Conservation (phyloP, 2,888 invertebrate species). For the Macrosiphum euphorbiae region DNA sequence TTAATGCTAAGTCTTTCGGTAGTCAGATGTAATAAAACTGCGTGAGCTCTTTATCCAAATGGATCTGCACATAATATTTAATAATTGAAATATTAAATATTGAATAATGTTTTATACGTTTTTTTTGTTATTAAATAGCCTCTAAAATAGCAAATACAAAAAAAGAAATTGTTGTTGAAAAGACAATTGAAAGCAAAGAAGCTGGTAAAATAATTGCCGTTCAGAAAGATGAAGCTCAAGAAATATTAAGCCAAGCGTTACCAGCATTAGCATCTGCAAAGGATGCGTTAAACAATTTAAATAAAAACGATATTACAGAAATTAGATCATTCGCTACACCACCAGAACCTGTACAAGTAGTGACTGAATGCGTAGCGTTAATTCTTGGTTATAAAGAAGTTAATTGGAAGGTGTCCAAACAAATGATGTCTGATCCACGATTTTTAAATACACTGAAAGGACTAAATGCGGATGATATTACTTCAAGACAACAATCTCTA, state of each 20-base stretch:
- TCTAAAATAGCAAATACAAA: constrained; percentile 51
- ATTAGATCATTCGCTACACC: constrained; percentile 72
- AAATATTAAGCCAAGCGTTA: constrained; percentile 83
- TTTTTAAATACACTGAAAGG: constrained; percentile 85
- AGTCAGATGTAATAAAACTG: background rate
- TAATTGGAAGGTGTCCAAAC: constrained; percentile 91
- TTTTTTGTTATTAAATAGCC: constrained; percentile 4
- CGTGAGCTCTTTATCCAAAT: background rate
- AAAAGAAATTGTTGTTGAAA: constrained; percentile 77
- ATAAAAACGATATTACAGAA: constrained; percentile 92
- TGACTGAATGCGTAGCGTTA: constrained; percentile 91
- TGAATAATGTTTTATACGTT: background rate
- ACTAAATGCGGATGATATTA: constrained; percentile 86
- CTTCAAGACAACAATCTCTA: constrained; percentile 75
- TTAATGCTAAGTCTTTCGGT: background rate
- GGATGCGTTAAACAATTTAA: constrained; percentile 83
- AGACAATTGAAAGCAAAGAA: constrained; percentile 83
- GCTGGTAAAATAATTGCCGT: constrained; percentile 80
- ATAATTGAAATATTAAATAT: too few species aligned
- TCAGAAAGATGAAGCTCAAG: constrained; percentile 89
- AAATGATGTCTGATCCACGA: constrained; percentile 91
- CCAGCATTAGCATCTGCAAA: constrained; percentile 88
- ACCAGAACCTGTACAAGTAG: constrained; percentile 75
- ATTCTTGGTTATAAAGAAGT: constrained; percentile 86
- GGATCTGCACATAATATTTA: background rate